Base-by-base conservation (phyloP, 2,888 invertebrate genomes). In the Leptinotarsa tumamoca region DNA sequence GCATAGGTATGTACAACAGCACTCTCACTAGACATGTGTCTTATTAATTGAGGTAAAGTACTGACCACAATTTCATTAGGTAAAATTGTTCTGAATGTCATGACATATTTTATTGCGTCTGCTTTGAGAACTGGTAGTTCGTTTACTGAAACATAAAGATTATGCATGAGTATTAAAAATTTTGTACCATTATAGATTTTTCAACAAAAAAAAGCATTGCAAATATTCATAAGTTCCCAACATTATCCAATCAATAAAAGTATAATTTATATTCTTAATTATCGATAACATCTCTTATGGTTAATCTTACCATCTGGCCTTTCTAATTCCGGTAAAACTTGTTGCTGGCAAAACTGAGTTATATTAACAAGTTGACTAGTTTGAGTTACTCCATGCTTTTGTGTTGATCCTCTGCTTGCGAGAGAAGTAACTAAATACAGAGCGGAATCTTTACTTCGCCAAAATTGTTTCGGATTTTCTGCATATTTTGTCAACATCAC, bases 391-490 rank as follows among this genome's bases (percentile, higher is more conserved):
- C 98, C 98, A 85, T 96, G 95, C 85, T 93, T 95, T 84, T 95
- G 94, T 1, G 98, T 98, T 83, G 94, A 92, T 61, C 95, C 98
- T 86, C 96, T 95, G 2, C 96, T 94, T 54, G 96, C 97, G 81
- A 99, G 92, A 2, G 98, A 97, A 75, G 98, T 98, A 76, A 99
- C 97, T 82, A 99, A 91, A 90, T 96, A 99, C 83, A 99, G 92
- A 3, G 98, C 98, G 15, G 98, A 96, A 89, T 99, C 98, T 88
- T 98, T 98, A 82, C 95, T 94, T 72, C 95, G 93, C 99, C 99
- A 99, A 87, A 96, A 95, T 72, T 90, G 88, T 0, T 89, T 87
- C 0, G 96, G 96, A 84, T 94, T 93, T 85, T 93, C 93, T 0
- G 90, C 89, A 89, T 97, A 98, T 85, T 94, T 94, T 68, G 90